A percentile compares a stretch with the other conserved stretches of the same genome.
Evolutionary conservation across 2,113 vertebrate species (phyloP).

Genomic region (Caranx ignobilis): DNA sequence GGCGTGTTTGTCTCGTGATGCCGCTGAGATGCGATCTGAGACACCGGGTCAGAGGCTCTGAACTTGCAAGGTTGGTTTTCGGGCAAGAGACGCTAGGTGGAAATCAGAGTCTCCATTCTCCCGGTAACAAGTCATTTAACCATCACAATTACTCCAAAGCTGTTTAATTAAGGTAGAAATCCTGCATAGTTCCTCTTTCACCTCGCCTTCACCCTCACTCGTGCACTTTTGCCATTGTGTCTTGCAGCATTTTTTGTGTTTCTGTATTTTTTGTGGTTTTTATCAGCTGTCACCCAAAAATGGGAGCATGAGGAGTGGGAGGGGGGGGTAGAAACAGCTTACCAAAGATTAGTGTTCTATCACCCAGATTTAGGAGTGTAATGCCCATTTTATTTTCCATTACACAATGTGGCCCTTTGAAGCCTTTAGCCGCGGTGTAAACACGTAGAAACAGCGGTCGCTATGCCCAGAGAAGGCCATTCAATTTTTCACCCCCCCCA

Average conservation of each 20-base stretch:
- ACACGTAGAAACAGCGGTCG: slow-evolving; percentile 50
- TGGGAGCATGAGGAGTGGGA: too few relatives aligned
- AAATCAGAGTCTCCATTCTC: too few relatives aligned
- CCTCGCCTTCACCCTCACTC: slow-evolving; percentile 7
- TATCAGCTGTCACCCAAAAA: slow-evolving; percentile 41
- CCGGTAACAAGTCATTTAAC: too few relatives aligned
- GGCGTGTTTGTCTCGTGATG: too few relatives aligned
- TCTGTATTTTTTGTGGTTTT: slow-evolving; percentile 44
- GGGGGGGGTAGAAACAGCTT: neutral
- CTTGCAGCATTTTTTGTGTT: slow-evolving; percentile 38
- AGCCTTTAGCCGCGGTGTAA: slow-evolving; percentile 47
- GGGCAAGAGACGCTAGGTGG: too few relatives aligned
- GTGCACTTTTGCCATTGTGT: slow-evolving; percentile 40
- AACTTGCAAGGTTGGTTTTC: too few relatives aligned
- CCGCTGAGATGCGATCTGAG: too few relatives aligned
- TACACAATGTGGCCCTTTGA: slow-evolving; percentile 60
- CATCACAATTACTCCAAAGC: too few relatives aligned
- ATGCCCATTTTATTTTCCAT: slow-evolving; percentile 65
- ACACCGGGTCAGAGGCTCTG: too few relatives aligned
- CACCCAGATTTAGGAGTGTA: slow-evolving; percentile 46
- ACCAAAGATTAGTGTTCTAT: slow-evolving; percentile 51
- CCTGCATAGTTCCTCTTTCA: too few relatives aligned
- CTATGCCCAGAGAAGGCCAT: slow-evolving; percentile 36
- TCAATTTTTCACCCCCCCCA: slow-evolving; percentile 42
- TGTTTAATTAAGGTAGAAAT: too few relatives aligned